Evolutionary conservation across 2,888 invertebrate species (phyloP).

Genomic region (Ophion costatus): DNA sequence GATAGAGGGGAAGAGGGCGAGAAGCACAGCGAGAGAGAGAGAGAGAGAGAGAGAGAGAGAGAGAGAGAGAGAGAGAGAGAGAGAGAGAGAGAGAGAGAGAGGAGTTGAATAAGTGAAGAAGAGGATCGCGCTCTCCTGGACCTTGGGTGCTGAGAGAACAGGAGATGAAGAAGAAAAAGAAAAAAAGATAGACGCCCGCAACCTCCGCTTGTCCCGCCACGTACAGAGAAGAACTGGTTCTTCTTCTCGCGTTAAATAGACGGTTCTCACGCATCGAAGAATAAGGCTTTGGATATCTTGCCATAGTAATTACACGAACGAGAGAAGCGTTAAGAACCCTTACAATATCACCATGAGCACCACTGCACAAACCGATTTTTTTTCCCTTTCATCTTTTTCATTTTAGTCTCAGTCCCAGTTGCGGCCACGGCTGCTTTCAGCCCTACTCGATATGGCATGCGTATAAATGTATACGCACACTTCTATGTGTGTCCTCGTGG

Average conservation of each 20-base stretch:
- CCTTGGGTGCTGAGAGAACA: conserved; percentile 54
- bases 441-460: conserved; percentile 28
- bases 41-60: too few relatives aligned
- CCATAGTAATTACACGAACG: conserved; percentile 58
- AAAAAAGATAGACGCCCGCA: conserved; percentile 61
- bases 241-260: conserved; percentile 76
- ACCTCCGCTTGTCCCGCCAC: conserved; percentile 62
- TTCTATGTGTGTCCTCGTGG: not conserved
- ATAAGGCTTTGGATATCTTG: conserved; percentile 64
- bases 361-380: conserved; percentile 59
- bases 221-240: conserved; percentile 76
- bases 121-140: conserved; percentile 45
- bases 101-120: conserved; percentile 10
- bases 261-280: conserved; percentile 77
- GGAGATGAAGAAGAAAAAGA: conserved; percentile 29
- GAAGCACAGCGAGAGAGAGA: too few relatives aligned
- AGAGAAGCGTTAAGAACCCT: conserved; percentile 36
- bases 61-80: conserved; percentile 16
- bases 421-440: conserved; percentile 53
- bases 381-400: conserved; percentile 24
- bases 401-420: conserved; percentile 53
- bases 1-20: conserved; percentile 66
- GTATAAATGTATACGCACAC: not conserved
- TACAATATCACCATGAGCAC: conserved; percentile 54
- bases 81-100: conserved; percentile 50